Conservation (phyloP, 2,113 vertebrate species). For the Atractosteus spatula region DNA sequence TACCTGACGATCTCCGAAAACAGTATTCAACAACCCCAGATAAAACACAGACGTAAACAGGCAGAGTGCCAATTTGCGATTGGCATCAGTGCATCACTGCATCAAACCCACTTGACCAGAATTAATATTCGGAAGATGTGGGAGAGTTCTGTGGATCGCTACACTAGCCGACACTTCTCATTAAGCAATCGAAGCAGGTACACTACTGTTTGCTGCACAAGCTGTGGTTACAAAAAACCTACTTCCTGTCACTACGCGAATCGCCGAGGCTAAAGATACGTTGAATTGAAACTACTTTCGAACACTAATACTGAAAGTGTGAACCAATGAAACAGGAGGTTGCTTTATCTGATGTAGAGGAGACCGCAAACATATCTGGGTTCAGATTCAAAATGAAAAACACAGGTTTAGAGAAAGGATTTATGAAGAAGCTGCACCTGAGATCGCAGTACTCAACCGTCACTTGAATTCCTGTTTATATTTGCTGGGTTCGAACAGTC, state of each 20-base stretch:
- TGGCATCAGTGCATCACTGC: too few relatives aligned
- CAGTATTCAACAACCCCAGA: too few relatives aligned
- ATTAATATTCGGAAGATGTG: too few relatives aligned
- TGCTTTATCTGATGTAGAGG: conserved; percentile 31
- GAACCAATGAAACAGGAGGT: conserved; percentile 29
- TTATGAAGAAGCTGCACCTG: conserved; percentile 6
- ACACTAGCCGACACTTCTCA: too few relatives aligned
- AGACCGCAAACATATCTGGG: conserved; percentile 40
- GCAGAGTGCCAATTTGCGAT: too few relatives aligned
- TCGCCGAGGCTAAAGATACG: conserved; percentile 21
- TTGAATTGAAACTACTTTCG: conserved; percentile 29
- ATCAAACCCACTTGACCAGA: too few relatives aligned
- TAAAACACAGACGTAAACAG: too few relatives aligned
- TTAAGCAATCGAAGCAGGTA: too few relatives aligned
- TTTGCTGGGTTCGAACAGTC: too few relatives aligned
- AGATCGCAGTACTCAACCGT: conserved; percentile 34
- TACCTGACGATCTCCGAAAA: too few relatives aligned
- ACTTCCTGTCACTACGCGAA: conserved; percentile 45
- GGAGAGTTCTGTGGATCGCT: too few relatives aligned
- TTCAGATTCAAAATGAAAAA: conserved; percentile 60
- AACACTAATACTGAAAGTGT: conserved; percentile 39
- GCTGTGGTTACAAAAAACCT: conserved; percentile 54
- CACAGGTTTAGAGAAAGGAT: conserved; percentile 48
- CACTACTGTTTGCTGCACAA: neutral
- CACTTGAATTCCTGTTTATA: conserved; percentile 16